A percentile compares a stretch with the other conserved stretches of the same genome.
phyloP scores from a whole-genome alignment of 2,888 invertebrate genomes.

The Euplexia lucipara region DNA sequence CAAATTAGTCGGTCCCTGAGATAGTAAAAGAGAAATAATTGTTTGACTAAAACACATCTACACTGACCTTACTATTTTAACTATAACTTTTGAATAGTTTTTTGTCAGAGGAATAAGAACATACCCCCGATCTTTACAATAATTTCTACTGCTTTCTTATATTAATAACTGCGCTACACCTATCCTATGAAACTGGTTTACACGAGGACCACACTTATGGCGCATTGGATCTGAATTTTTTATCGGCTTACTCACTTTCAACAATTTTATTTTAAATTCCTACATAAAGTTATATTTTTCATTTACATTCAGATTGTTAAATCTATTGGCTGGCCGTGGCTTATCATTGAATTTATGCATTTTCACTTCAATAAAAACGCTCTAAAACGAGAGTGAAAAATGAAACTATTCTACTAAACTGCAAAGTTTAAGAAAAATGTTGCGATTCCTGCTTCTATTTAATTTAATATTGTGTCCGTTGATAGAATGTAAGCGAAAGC shows the following conservation, averaged over 20 bases:
- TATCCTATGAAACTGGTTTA: not conserved
- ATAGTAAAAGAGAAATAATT: not conserved
- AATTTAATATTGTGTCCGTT: constrained; percentile 66
- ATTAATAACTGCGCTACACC: not conserved
- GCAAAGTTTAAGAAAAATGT: constrained; percentile 73
- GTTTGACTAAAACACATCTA: not conserved
- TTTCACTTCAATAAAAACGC: constrained; percentile 77
- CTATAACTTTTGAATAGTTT: too few species aligned
- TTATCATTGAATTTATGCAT: constrained; percentile 82
- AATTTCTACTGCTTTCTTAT: not conserved
- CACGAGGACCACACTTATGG: not conserved
- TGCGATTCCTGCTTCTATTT: constrained; percentile 68
- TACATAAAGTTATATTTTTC: constrained; percentile 49
- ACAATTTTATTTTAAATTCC: constrained; percentile 23
- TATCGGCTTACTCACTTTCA: constrained; percentile 4
- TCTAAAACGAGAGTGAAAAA: constrained; percentile 54
- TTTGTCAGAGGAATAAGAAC: too few species aligned
- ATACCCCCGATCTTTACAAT: not conserved
- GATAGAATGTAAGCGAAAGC: constrained; percentile 44
- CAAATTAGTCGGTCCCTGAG: not conserved
- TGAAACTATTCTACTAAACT: constrained; percentile 53
- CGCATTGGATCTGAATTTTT: constrained; percentile 1
- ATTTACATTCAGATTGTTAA: constrained; percentile 70
- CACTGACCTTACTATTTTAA: too few species aligned
- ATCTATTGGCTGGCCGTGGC: constrained; percentile 63